Base-by-base conservation (phyloP, 2,888 invertebrate genomes). In the Toxonevra muliebris region DNA sequence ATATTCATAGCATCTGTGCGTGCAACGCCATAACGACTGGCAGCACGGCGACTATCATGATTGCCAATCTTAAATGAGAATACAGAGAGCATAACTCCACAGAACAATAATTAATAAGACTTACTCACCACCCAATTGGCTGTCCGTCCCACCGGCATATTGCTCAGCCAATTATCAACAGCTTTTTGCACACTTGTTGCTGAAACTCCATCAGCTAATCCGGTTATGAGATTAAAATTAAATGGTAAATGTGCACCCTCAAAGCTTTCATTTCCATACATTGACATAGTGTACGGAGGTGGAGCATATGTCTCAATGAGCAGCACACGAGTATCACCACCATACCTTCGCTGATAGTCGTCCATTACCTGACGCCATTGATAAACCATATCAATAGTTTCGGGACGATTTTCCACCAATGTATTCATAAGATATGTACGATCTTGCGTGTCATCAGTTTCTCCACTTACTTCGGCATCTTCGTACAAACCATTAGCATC, bases 1-100 rank as follows among this genome's bases (percentile, higher is more conserved):
- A 95, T 93, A 78, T 93, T 93, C 77, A 94, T 88, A n/a, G 90
- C 91, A 81, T 94, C 93, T 0, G 90, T 88, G 73, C 91, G 86
- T 59, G 89, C 87, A 0, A 80, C 80, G 1, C 91, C 90, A 77
- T 89, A 88, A 11, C 91, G 87, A 0, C 87, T 86, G 0, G 88
- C 88, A 79, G 89, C 87, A 69, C 91, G 85, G 69, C 86, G 86
- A 69, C 88, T 87, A 81, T 91, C 91, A 76, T 91, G 91, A 80
- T 91, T 91, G 11, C 90, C 90, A 54, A 89, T 87, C 90, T 90
- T 43, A 2, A 30, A 30, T 30, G 7, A 30, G 7, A 30, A 7
- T 30, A 30, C 7, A 30, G 30, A 30, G n/a, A n/a, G n/a, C 7
- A 30, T 30, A 7, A 30, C 30, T 30, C 2, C 30, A 4, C 30